Evolutionary conservation across 2,113 vertebrate species (phyloP).

Genomic region (Pteropus alecto): DNA sequence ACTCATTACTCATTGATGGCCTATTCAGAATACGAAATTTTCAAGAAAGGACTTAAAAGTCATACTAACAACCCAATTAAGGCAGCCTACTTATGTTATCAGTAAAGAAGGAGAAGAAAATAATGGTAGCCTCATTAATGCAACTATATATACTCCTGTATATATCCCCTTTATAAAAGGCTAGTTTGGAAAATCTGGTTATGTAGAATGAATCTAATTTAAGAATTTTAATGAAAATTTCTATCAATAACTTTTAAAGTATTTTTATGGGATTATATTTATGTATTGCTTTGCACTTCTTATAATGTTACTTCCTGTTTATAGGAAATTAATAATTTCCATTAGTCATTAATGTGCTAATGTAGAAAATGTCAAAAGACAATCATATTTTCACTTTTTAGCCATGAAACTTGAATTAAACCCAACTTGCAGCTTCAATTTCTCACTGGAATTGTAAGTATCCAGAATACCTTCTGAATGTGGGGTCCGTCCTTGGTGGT

Average conservation of each 20-base stretch:
- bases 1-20: background rate
- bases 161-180: background rate
- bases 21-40: background rate
- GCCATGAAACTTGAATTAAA: slow-evolving; percentile 78
- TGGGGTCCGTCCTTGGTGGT: background rate
- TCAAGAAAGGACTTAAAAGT: background rate
- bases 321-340: slow-evolving; percentile 80
- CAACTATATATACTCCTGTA: background rate
- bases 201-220: slow-evolving; percentile 67
- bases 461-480: background rate
- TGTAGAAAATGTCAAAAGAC: slow-evolving; percentile 80
- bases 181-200: background rate
- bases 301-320: slow-evolving; percentile 72
- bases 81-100: background rate
- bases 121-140: background rate
- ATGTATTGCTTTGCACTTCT: slow-evolving; percentile 68
- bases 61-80: background rate
- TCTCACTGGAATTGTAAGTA: background rate
- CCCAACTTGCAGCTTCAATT: background rate
- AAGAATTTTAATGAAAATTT: slow-evolving; percentile 72
- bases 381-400: slow-evolving; percentile 79
- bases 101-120: background rate
- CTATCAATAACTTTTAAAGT: slow-evolving; percentile 74
- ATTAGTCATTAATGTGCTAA: slow-evolving; percentile 75
- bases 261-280: slow-evolving; percentile 77